These are phyloP conservation scores for Atopsyche davidsoni DNA, from an alignment of 1,140 invertebrate genomes.

Conservation along the genomic window DNA sequence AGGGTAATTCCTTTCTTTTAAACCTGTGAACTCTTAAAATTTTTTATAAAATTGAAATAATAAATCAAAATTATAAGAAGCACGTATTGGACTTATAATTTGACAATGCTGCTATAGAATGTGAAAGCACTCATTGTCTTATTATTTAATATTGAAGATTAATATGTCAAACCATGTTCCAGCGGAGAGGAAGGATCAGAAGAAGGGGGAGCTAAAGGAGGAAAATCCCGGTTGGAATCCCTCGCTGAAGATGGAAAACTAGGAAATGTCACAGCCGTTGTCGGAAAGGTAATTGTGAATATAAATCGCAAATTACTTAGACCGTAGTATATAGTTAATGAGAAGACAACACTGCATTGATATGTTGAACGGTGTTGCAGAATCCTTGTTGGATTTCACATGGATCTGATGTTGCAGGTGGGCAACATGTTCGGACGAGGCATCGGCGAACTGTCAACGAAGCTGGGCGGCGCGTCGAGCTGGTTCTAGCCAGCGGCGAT, in stretches of 20 bases:
- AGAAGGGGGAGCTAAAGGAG: slow-evolving; percentile 41
- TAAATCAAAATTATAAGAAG: neutral
- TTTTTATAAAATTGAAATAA: neutral
- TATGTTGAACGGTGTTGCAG: no score
- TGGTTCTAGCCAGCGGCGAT: slow-evolving; percentile 54
- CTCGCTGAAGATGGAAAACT: slow-evolving; percentile 47
- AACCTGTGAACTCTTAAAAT: no score
- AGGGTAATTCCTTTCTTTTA: no score
- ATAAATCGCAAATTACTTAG: no score
- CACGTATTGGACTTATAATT: no score
- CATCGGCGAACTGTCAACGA: slow-evolving; percentile 73
- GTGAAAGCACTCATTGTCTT: no score
- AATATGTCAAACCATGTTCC: no score
- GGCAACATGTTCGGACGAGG: slow-evolving; percentile 79
- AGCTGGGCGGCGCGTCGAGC: slow-evolving; percentile 61
- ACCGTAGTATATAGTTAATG: neutral
- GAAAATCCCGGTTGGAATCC: slow-evolving; percentile 45
- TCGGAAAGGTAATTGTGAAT: slow-evolving; percentile 45
- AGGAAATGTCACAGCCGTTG: slow-evolving; percentile 45
- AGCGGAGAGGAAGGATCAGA: slow-evolving; percentile 40
- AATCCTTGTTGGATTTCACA: no score
- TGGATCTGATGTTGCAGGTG: slow-evolving; percentile 52
- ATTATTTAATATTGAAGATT: no score
- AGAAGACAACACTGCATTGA: no score
- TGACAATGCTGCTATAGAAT: no score